phyloP scores from a whole-genome alignment of 2,113 vertebrate genomes.

The Okapia johnstoni region DNA sequence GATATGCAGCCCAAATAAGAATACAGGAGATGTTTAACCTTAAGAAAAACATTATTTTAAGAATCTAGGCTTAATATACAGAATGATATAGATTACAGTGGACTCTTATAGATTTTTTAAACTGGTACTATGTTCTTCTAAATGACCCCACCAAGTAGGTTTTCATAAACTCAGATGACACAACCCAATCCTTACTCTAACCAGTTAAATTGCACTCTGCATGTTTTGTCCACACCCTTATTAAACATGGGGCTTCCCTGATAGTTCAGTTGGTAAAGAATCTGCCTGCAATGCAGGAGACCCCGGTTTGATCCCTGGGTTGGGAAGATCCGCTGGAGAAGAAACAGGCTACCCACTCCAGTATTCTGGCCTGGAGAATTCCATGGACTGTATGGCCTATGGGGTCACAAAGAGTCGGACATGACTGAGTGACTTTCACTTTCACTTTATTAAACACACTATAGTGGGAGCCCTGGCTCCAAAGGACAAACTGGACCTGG shows the following conservation, averaged over 20 bases:
- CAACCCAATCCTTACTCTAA: not conserved
- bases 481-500: not conserved
- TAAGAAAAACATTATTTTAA: conserved; percentile 25
- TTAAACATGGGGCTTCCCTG: not conserved
- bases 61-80: not conserved
- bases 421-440: not conserved
- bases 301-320: not conserved
- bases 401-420: not conserved
- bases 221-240: not conserved
- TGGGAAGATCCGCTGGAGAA: not conserved
- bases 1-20: conserved; percentile 18
- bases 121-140: not conserved
- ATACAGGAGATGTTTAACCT: not conserved
- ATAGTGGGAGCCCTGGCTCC: not conserved
- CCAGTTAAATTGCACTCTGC: not conserved
- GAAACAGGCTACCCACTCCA: not conserved
- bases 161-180: not conserved
- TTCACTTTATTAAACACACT: not conserved
- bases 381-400: not conserved
- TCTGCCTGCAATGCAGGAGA: not conserved
- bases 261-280: not conserved
- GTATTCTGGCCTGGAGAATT: not conserved
- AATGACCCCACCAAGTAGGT: not conserved
- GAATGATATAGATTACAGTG: not conserved
- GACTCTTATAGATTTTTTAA: not conserved